These are phyloP conservation scores for Aurelia aurita DNA, from an alignment of 30 jellyfish, hydroid and myxozoan species.

Conservation along the genomic window DNA sequence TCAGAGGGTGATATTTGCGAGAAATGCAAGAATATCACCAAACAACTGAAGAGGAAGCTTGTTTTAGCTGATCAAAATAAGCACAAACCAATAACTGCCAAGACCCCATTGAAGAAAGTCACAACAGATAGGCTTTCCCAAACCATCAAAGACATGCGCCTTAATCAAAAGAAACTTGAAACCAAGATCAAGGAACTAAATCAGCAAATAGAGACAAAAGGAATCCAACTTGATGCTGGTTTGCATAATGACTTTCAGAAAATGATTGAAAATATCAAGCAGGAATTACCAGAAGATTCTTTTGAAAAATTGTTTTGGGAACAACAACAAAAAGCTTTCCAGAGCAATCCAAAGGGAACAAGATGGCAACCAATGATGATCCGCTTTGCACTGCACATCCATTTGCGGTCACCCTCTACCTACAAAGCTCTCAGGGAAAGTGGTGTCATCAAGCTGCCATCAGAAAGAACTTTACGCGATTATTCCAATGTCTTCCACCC, in stretches of 20 bases:
- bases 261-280: slow-evolving; percentile 28
- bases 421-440: slow-evolving; percentile 55
- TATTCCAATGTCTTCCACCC: slow-evolving; percentile 17
- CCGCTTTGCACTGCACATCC: slow-evolving; percentile 45
- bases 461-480: slow-evolving; percentile 52
- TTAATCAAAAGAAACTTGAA: slow-evolving; percentile 24
- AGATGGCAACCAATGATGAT: slow-evolving; percentile 72
- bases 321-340: slow-evolving; percentile 62
- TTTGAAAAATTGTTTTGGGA: slow-evolving; percentile 55
- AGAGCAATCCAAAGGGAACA: slow-evolving; percentile 46
- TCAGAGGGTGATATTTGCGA: slow-evolving; percentile 48
- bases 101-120: slow-evolving; percentile 56
- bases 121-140: slow-evolving; percentile 45
- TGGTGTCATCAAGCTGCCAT: slow-evolving; percentile 44
- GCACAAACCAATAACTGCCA: slow-evolving; percentile 29
- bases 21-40: slow-evolving; percentile 42
- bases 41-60: slow-evolving; percentile 47
- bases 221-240: slow-evolving; percentile 50
- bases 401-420: slow-evolving; percentile 46
- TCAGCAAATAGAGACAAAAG: slow-evolving; percentile 29
- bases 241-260: slow-evolving; percentile 51
- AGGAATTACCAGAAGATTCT: slow-evolving; percentile 49
- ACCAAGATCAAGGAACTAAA: slow-evolving; percentile 39
- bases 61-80: slow-evolving; percentile 17
- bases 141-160: slow-evolving; percentile 35